Evolutionary conservation across 1,140 invertebrate genomes (phyloP).

Genomic region (Nasonia vitripennis): DNA sequence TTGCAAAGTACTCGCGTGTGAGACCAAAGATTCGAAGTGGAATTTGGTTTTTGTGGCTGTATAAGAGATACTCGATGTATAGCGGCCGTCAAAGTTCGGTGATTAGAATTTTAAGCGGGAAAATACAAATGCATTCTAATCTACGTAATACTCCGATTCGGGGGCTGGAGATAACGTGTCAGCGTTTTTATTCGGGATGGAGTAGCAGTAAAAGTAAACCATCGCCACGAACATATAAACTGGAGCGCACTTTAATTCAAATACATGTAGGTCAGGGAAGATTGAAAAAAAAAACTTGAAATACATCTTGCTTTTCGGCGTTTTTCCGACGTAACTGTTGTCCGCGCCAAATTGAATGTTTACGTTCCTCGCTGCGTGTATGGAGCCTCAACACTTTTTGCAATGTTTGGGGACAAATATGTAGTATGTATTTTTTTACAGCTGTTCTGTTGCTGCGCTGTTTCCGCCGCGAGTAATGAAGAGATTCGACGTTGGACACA

Average conservation of each 20-base stretch:
- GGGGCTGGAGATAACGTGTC: neutral
- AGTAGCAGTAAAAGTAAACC: neutral
- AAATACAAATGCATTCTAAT: neutral
- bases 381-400: neutral
- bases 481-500: too few relatives aligned
- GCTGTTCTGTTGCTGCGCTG: neutral
- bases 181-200: neutral
- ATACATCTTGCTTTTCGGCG: neutral
- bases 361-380: too few relatives aligned
- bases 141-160: neutral
- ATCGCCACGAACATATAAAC: neutral
- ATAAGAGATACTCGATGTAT: too few relatives aligned
- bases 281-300: neutral
- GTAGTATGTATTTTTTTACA: neutral
- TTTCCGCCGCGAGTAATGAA: too few relatives aligned
- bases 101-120: neutral
- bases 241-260: conserved; percentile 1
- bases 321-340: neutral
- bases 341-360: neutral
- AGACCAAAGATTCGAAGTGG: neutral
- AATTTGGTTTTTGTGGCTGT: neutral
- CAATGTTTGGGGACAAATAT: neutral
- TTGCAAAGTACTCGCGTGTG: neutral
- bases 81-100: neutral
- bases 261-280: neutral